Conservation (phyloP, 1,140 invertebrate species). For the Babylonia areolata region DNA sequence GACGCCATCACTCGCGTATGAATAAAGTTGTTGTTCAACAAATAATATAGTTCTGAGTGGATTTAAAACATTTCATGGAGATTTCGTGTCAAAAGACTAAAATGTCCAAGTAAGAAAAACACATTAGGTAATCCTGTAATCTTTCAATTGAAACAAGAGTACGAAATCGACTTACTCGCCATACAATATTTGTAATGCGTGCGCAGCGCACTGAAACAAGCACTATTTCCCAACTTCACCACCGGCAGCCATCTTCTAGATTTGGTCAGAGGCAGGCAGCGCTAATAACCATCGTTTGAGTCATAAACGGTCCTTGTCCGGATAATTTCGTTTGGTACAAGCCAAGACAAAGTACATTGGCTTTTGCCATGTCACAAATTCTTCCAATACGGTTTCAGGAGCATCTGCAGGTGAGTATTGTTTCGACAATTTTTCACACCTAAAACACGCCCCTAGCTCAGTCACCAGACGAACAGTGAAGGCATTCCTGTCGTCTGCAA, state of each 20-base stretch:
- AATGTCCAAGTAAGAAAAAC: neutral
- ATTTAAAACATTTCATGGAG: neutral
- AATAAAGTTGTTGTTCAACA: constrained; percentile 35
- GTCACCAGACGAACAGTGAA: neutral
- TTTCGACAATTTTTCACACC: neutral
- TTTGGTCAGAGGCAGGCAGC: constrained; percentile 57
- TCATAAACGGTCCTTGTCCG: constrained; percentile 38
- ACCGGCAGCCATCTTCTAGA: constrained; percentile 72
- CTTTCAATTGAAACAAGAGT: neutral
- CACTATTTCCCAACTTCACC: constrained; percentile 56
- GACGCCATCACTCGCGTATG: constrained; percentile 41
- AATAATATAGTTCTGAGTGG: constrained; percentile 39
- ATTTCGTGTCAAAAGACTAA: neutral
- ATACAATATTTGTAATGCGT: constrained; percentile 32
- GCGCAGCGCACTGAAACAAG: constrained; percentile 24
- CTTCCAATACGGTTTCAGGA: constrained; percentile 97
- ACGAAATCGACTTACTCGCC: neutral
- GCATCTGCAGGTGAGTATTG: constrained; percentile 92
- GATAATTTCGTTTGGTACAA: constrained; percentile 44
- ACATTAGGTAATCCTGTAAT: neutral
- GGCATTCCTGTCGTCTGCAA: no score
- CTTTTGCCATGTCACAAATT: constrained; percentile 69
- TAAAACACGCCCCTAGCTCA: constrained; percentile 18
- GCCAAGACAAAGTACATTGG: constrained; percentile 24
- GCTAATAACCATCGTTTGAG: constrained; percentile 42